Evolutionary conservation across 2,113 vertebrate genomes (phyloP).

Genomic region (Lagopus muta): DNA sequence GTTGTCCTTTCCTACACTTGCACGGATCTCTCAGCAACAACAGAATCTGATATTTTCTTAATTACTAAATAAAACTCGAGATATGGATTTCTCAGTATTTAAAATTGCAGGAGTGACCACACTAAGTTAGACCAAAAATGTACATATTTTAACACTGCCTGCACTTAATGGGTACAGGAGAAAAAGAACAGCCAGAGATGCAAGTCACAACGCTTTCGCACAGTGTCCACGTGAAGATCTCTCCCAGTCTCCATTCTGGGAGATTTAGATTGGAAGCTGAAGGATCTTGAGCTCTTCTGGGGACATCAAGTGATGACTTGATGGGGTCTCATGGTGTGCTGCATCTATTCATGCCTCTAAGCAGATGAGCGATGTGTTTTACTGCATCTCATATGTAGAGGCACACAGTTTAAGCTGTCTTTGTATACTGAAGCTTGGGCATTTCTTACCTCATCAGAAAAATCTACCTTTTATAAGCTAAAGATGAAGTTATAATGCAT

Average conservation of each 20-base stretch:
- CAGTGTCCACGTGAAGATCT: accelerated
- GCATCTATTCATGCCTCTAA: background rate
- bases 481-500: background rate
- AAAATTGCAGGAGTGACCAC: background rate
- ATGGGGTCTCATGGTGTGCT: background rate
- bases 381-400: background rate
- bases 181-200: background rate
- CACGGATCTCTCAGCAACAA: background rate
- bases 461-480: background rate
- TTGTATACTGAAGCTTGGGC: background rate
- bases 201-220: background rate
- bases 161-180: accelerated
- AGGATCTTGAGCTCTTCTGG: background rate
- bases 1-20: background rate
- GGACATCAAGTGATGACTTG: too few species aligned
- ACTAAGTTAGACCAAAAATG: background rate
- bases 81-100: background rate
- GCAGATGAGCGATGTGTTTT: background rate
- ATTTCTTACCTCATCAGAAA: background rate
- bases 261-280: background rate
- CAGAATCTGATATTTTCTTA: background rate
- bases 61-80: background rate
- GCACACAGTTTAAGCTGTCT: background rate
- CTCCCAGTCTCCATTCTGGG: background rate
- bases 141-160: background rate